Evolutionary conservation across 2,797 vertebrate species (phyloP).

Genomic region (Anniella stebbinsi): DNA sequence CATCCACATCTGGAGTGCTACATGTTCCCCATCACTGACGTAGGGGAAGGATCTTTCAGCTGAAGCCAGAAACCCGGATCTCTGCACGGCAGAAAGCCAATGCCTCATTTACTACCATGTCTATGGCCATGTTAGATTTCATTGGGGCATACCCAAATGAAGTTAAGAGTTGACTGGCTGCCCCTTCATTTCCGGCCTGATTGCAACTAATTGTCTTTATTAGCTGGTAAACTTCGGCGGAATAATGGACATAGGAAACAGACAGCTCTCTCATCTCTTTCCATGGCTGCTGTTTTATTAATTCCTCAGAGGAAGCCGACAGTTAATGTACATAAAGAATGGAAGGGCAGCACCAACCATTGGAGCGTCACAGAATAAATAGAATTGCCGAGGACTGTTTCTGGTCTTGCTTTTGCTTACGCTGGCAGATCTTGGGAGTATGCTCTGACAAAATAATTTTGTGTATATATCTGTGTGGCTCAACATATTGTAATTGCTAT

Average conservation of each 20-base stretch:
- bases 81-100: background rate
- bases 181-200: conserved; percentile 6
- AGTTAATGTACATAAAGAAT: background rate
- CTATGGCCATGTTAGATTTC: background rate
- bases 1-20: no score
- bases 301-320: conserved; percentile 32
- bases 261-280: background rate
- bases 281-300: background rate
- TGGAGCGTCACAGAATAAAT: background rate
- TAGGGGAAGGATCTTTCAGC: background rate
- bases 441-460: no score
- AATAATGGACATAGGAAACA: background rate
- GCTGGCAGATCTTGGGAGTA: background rate
- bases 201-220: conserved; percentile 26
- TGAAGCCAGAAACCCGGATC: background rate
- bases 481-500: background rate
- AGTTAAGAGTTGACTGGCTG: background rate
- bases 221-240: background rate
- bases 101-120: background rate
- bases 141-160: background rate
- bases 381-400: background rate
- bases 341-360: no score
- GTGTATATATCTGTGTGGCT: background rate
- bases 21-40: no score
- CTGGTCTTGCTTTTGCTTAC: background rate